Evolutionary conservation across 2,797 vertebrate genomes (phyloP).

Genomic region (Pampus argenteus): DNA sequence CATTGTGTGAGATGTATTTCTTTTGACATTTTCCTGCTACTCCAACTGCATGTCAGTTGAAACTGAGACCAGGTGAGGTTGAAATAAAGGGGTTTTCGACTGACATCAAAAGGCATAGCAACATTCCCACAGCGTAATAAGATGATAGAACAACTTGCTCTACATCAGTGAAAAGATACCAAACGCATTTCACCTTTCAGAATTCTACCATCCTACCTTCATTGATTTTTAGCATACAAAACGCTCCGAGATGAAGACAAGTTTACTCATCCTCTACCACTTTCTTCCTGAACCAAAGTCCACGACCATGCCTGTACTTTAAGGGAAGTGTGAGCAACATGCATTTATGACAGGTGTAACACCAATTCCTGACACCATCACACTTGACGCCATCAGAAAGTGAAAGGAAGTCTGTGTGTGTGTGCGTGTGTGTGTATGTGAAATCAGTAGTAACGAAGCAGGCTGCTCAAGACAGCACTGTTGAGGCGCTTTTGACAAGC

Average conservation of each 20-base stretch:
- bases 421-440: slow-evolving; percentile 14
- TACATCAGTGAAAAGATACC: slow-evolving; percentile 5
- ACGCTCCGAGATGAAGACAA: background rate
- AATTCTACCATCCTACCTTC: background rate
- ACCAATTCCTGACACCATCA: slow-evolving; percentile 6
- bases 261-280: background rate
- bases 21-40: slow-evolving; percentile 11
- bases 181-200: slow-evolving; percentile 11
- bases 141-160: slow-evolving; percentile 3
- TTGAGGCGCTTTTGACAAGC: slow-evolving; percentile 38
- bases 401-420: slow-evolving; percentile 2
- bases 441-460: slow-evolving; percentile 28
- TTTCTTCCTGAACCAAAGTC: background rate
- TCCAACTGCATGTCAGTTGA: background rate
- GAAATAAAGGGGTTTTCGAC: slow-evolving; percentile 27
- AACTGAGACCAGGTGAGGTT: slow-evolving; percentile 14
- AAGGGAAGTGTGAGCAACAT: background rate
- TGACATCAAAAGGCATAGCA: background rate
- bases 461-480: slow-evolving; percentile 18
- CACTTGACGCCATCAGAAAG: background rate
- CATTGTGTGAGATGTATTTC: slow-evolving; percentile 19
- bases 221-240: background rate
- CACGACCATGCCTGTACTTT: background rate
- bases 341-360: background rate
- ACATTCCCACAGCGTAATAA: background rate